Percentiles rank a stretch among this genome's conserved stretches.
phyloP scores from a whole-genome alignment of 2,888 invertebrate species.

The Dryococelus australis region DNA sequence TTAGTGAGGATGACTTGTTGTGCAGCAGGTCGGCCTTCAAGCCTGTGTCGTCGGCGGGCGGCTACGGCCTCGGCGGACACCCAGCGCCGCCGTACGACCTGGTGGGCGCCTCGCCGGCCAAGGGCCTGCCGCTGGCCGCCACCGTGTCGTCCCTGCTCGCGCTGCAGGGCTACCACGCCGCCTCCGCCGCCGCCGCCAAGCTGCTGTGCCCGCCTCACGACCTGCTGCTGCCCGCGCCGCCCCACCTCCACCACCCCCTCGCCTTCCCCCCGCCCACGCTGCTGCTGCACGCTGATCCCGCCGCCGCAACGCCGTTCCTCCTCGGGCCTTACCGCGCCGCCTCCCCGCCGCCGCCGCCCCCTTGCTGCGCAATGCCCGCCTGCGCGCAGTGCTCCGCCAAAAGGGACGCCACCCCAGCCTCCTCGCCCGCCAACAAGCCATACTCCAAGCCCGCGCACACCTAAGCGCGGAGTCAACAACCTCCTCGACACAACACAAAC shows the following conservation, averaged over 20 bases:
- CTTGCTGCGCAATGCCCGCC: constrained; percentile 25
- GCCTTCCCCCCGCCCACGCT: constrained; percentile 35
- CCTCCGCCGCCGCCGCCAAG: background rate
- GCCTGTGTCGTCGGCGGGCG: constrained; percentile 38
- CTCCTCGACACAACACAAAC: background rate
- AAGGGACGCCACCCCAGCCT: constrained; percentile 26
- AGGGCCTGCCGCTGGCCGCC: constrained; percentile 38
- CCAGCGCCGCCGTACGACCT: constrained; percentile 35
- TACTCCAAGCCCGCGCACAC: background rate
- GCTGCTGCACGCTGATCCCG: constrained; percentile 28
- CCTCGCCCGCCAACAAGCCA: constrained; percentile 18
- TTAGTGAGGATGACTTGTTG: background rate
- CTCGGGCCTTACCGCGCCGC: background rate
- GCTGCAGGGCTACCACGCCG: constrained; percentile 34
- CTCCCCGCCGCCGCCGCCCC: background rate
- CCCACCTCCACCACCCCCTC: background rate
- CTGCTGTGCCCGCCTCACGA: background rate
- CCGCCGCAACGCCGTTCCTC: too few species aligned
- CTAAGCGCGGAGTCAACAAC: constrained; percentile 12
- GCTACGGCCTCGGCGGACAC: background rate
- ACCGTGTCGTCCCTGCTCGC: constrained; percentile 40
- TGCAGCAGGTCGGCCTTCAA: constrained; percentile 41
- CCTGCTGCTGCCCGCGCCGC: too few species aligned
- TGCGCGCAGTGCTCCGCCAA: constrained; percentile 28
- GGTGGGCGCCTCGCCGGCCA: constrained; percentile 37